A percentile compares a stretch with the other conserved stretches of the same genome.
Evolutionary conservation across 2,797 vertebrate genomes (phyloP).

Genomic region (Acanthiza pusilla): DNA sequence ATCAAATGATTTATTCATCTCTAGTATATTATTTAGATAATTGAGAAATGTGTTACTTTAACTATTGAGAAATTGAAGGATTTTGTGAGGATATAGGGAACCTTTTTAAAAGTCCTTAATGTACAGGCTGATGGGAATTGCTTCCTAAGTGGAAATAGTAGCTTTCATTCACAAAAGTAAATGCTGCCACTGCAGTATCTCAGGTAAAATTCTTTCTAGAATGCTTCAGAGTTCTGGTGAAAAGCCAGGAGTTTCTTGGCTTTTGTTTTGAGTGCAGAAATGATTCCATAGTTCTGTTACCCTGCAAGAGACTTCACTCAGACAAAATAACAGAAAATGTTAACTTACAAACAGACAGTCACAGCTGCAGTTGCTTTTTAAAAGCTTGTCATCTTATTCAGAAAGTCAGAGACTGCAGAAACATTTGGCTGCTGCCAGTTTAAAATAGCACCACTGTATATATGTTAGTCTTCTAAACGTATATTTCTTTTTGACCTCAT

Average conservation of each 20-base stretch:
- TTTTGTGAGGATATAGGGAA: not conserved
- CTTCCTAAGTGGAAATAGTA: not conserved
- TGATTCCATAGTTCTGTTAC: not conserved
- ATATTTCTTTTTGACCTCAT: not conserved
- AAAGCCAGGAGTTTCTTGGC: not conserved
- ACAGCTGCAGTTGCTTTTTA: not conserved
- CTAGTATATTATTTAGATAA: slow-evolving; percentile 61
- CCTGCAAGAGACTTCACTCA: not conserved
- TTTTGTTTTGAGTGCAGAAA: not conserved
- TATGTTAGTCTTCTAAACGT: not conserved
- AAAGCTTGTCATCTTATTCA: not conserved
- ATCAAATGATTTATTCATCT: slow-evolving; percentile 64
- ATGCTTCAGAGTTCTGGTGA: not conserved
- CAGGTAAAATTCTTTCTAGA: not conserved
- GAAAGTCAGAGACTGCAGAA: not conserved
- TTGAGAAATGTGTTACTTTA: slow-evolving; percentile 48
- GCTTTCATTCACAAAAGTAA: not conserved
- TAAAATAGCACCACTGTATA: not conserved
- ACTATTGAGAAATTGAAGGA: slow-evolving; percentile 24
- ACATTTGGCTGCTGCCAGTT: not conserved
- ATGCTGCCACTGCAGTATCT: not conserved
- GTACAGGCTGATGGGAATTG: not conserved
- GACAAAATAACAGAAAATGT: not conserved
- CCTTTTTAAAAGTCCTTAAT: not conserved
- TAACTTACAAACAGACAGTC: not conserved